These are phyloP conservation scores for Dryobotodes eremita DNA, from an alignment of 2,888 invertebrate species.

Conservation along the genomic window DNA sequence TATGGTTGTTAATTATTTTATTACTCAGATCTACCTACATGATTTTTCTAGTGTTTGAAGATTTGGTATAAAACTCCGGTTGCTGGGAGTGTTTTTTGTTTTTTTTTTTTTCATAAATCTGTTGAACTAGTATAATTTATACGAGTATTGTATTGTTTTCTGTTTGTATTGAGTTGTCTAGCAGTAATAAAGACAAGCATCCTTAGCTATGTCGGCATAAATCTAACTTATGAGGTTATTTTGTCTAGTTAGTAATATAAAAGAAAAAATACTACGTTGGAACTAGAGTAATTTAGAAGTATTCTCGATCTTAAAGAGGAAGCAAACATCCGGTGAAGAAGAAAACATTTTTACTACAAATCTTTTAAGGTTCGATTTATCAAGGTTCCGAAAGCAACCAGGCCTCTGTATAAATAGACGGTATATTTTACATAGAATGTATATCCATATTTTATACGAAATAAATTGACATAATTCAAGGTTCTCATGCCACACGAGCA, in stretches of 20 bases:
- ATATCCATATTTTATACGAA: background rate
- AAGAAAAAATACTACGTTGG: constrained; percentile 13
- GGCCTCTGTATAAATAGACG: background rate
- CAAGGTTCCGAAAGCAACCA: background rate
- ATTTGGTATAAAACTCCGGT: no score
- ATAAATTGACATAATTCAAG: background rate
- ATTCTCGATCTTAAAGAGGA: background rate
- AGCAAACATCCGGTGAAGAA: constrained; percentile 38
- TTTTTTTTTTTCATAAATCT: background rate
- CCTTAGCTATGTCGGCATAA: background rate
- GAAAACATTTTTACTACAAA: background rate
- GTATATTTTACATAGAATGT: background rate
- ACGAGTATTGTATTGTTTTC: background rate
- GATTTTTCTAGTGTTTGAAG: background rate
- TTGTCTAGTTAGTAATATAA: background rate
- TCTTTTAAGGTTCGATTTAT: background rate
- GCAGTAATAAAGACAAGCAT: background rate
- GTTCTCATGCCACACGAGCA: background rate
- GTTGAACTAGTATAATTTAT: no score
- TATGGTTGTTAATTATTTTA: background rate
- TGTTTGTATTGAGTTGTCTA: background rate
- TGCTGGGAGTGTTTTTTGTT: background rate
- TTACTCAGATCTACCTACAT: background rate
- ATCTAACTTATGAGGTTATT: constrained; percentile 30
- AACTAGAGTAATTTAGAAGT: constrained; percentile 32